Percentiles rank a stretch among this genome's conserved stretches.
Evolutionary conservation across 2,113 vertebrate species (phyloP).

Genomic region (Planiliza haematocheilus): DNA sequence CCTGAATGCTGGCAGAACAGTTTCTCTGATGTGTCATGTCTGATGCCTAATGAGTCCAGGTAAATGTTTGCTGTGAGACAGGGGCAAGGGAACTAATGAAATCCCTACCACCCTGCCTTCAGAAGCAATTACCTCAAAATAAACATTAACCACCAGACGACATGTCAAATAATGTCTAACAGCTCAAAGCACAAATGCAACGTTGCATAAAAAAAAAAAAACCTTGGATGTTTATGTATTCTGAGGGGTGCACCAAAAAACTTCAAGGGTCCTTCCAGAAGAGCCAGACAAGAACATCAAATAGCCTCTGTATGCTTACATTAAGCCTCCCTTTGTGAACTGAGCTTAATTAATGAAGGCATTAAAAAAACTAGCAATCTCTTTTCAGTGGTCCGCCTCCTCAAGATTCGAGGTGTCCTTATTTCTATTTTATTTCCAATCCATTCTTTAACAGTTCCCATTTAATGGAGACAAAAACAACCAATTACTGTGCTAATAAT

Average conservation of each 20-base stretch:
- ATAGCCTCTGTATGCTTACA: slow-evolving; percentile 46
- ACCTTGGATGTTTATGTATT: slow-evolving; percentile 28
- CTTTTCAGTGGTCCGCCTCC: slow-evolving; percentile 50
- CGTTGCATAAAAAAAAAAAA: slow-evolving; percentile 13
- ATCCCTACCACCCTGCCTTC: slow-evolving; percentile 44
- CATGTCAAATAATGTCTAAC: slow-evolving; percentile 22
- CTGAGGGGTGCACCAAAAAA: slow-evolving; percentile 42
- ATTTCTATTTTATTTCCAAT: slow-evolving; percentile 51
- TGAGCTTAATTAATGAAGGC: slow-evolving; percentile 52
- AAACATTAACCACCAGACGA: slow-evolving; percentile 38
- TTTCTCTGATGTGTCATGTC: slow-evolving; percentile 54
- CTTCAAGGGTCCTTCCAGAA: slow-evolving; percentile 31
- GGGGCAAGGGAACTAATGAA: slow-evolving; percentile 34
- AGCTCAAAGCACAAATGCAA: slow-evolving; percentile 20
- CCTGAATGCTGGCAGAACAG: slow-evolving; percentile 22
- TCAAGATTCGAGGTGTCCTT: slow-evolving; percentile 29
- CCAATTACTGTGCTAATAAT: slow-evolving; percentile 68
- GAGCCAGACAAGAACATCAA: slow-evolving; percentile 29
- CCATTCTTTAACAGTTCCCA: slow-evolving; percentile 53
- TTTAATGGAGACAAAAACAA: slow-evolving; percentile 65
- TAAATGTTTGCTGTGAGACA: slow-evolving; percentile 58
- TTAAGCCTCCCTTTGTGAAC: slow-evolving; percentile 52
- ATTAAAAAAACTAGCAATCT: slow-evolving; percentile 32
- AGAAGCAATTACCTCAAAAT: slow-evolving; percentile 47
- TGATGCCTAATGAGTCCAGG: slow-evolving; percentile 59